Evolutionary conservation across 2,797 vertebrate species (phyloP).

Genomic region (Lacerta agilis): DNA sequence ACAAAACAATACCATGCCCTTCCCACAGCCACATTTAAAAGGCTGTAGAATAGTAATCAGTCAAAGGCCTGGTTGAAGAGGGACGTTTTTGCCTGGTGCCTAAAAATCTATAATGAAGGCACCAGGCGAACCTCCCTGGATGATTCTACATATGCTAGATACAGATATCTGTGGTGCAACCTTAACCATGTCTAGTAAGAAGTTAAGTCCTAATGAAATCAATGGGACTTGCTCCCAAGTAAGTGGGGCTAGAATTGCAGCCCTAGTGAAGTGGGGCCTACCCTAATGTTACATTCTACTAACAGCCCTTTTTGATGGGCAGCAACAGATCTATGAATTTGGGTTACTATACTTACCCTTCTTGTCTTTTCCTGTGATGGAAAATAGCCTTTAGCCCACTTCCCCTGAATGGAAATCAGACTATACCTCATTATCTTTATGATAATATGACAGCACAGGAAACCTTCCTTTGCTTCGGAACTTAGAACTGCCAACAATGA

Average conservation of each 20-base stretch:
- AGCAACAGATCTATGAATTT: background rate
- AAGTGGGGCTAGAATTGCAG: no score
- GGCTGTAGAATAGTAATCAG: no score
- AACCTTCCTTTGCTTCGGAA: conserved; percentile 99
- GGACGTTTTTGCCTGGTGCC: no score
- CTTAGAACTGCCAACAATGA: conserved; percentile 97
- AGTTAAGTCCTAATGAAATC: no score
- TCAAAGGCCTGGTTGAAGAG: no score
- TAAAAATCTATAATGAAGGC: no score
- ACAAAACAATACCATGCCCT: no score
- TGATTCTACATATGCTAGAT: no score
- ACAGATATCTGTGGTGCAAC: background rate
- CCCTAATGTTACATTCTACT: conserved; percentile 20
- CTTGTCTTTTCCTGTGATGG: conserved; percentile 19
- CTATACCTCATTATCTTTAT: conserved; percentile 92
- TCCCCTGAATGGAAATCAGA: conserved; percentile 40
- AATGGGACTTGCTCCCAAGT: no score
- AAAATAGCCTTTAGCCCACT: conserved; percentile 34
- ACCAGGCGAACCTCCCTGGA: no score
- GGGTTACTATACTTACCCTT: background rate
- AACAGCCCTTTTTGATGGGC: background rate
- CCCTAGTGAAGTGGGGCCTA: background rate
- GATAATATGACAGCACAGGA: conserved; percentile 97
- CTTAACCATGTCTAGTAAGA: no score
- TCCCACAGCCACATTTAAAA: no score